Percentiles rank a stretch among this genome's conserved stretches.
Conservation (phyloP, 2,113 vertebrate species). For the Sprattus sprattus region DNA sequence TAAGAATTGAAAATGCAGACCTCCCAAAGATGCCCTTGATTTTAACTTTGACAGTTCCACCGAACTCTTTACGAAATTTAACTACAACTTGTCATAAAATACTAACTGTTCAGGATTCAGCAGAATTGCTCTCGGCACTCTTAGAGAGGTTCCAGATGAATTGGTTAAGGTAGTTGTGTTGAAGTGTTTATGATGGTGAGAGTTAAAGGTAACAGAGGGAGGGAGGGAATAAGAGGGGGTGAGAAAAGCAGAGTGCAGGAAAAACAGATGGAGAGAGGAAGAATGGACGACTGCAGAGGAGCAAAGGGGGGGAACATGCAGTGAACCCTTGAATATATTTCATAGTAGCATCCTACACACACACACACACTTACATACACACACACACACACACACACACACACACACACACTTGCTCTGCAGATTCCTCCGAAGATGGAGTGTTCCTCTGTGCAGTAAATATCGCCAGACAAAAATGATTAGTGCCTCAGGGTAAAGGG, state of each 20-base stretch:
- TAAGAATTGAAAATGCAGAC: background rate
- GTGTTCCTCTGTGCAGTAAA: slow-evolving; percentile 63
- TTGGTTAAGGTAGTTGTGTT: slow-evolving; percentile 5
- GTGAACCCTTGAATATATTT: background rate
- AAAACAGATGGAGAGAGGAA: slow-evolving; percentile 6
- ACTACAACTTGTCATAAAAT: background rate
- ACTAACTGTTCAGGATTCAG: background rate
- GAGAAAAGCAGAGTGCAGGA: background rate
- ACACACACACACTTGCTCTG: background rate
- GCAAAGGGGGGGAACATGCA: background rate
- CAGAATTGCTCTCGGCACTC: background rate
- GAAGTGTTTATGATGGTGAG: background rate
- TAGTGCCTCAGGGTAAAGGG: slow-evolving; percentile 44
- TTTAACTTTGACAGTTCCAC: background rate
- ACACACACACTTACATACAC: background rate
- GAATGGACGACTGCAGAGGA: background rate
- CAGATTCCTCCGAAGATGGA: background rate
- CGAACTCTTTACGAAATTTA: background rate
- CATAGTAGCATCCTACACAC: background rate
- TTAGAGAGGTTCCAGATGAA: background rate
- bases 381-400: background rate
- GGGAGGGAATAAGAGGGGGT: slow-evolving; percentile 1
- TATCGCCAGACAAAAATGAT: slow-evolving; percentile 64
- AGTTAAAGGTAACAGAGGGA: background rate
- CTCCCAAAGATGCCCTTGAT: background rate